phyloP scores from a whole-genome alignment of 2,888 invertebrate species.

The Drosophila prolongata region DNA sequence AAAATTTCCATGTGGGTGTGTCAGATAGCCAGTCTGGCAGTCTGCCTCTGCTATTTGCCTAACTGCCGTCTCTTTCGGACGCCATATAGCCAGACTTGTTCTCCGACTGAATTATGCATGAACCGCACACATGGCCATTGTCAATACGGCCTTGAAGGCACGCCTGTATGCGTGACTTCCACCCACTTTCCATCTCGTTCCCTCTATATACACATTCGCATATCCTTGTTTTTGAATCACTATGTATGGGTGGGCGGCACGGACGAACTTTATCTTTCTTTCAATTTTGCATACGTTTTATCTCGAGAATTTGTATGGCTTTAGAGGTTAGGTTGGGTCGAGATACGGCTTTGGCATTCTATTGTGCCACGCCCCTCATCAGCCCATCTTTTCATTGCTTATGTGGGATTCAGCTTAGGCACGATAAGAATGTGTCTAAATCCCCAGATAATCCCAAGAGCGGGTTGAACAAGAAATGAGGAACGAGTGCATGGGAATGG shows the following conservation, averaged over 20 bases:
- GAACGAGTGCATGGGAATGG: neutral
- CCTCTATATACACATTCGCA: neutral
- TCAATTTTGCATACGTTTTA: constrained; percentile 71
- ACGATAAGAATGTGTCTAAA: constrained; percentile 45
- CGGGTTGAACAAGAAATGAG: neutral
- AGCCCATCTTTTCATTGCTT: constrained; percentile 21
- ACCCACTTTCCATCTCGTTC: constrained; percentile 2
- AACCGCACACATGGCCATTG: constrained; percentile 49
- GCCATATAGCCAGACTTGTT: constrained; percentile 1
- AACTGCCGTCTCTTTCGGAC: neutral
- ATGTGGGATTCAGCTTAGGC: constrained; percentile 28
- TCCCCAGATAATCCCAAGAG: constrained; percentile 31
- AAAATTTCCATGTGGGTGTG: constrained; percentile 6
- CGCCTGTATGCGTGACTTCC: constrained; percentile 1
- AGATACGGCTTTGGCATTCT: constrained; percentile 19
- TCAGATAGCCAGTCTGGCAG: constrained; percentile 28
- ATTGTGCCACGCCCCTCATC: constrained; percentile 23
- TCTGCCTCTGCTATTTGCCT: constrained; percentile 49
- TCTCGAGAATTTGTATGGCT: constrained; percentile 66
- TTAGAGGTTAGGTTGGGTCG: constrained; percentile 53
- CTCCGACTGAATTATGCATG: constrained; percentile 68
- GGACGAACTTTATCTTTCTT: constrained; percentile 63
- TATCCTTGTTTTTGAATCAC: neutral
- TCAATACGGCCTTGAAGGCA: constrained; percentile 67
- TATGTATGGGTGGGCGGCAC: constrained; percentile 1